These are phyloP conservation scores for Misgurnus anguillicaudatus DNA, from an alignment of 2,113 vertebrate genomes.

Conservation along the genomic window DNA sequence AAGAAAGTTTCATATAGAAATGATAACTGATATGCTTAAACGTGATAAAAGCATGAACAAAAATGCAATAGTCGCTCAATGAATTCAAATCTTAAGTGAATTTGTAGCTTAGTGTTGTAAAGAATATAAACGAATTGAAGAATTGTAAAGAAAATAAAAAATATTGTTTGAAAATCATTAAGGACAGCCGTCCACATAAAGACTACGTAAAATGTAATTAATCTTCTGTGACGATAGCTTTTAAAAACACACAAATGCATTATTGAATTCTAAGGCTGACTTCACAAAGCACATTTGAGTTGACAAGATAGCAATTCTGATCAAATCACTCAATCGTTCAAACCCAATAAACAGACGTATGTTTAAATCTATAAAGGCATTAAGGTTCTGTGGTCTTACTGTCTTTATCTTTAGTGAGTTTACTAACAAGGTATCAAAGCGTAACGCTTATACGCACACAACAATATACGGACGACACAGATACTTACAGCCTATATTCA, in stretches of 20 bases:
- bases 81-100: background rate
- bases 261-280: background rate
- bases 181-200: too few species aligned
- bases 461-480: too few species aligned
- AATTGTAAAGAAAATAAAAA: too few species aligned
- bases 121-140: background rate
- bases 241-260: background rate
- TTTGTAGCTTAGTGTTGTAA: background rate
- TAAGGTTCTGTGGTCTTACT: too few species aligned
- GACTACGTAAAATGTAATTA: background rate
- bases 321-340: background rate
- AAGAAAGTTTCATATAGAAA: background rate
- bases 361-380: background rate
- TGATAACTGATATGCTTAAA: background rate
- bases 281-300: background rate
- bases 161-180: too few species aligned
- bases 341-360: background rate
- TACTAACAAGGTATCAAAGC: too few species aligned
- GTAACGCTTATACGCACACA: too few species aligned
- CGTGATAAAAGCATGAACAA: background rate
- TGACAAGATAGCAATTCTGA: background rate
- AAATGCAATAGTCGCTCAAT: background rate
- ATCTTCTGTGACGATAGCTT: constrained; percentile 8
- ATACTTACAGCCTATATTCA: too few species aligned
- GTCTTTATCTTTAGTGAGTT: too few species aligned